phyloP scores from a whole-genome alignment of 2,113 vertebrate genomes.

The Colossoma macropomum region DNA sequence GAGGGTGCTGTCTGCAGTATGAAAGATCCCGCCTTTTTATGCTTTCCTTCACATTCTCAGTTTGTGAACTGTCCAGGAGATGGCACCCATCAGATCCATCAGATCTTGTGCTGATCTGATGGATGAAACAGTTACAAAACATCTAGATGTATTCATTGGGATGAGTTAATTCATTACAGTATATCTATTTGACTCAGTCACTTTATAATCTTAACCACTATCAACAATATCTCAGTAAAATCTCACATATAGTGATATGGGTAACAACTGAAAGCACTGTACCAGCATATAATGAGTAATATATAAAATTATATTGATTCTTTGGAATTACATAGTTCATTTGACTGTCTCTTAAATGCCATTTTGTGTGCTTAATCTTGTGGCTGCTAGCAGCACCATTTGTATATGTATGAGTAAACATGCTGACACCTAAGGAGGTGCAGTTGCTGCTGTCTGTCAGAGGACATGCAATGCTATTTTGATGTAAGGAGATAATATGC shows the following conservation, averaged over 20 bases:
- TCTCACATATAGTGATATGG: too few relatives aligned
- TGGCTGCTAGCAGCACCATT: slow-evolving; percentile 16
- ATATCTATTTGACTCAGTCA: background rate
- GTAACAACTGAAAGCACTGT: background rate
- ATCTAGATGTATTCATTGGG: background rate
- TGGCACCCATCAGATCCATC: background rate
- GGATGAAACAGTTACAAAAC: too few relatives aligned
- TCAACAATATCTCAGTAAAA: background rate
- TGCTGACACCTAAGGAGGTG: slow-evolving; percentile 53
- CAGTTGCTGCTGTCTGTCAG: slow-evolving; percentile 62
- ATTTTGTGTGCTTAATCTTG: background rate
- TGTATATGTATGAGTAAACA: slow-evolving; percentile 49
- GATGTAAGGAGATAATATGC: slow-evolving; percentile 35
- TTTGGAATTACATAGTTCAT: background rate
- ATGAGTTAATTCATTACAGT: background rate
- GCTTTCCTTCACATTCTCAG: background rate
- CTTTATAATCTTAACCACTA: too few relatives aligned
- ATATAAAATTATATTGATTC: background rate
- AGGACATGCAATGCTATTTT: slow-evolving; percentile 15
- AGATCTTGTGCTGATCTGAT: background rate
- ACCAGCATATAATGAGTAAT: background rate
- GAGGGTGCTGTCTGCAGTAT: slow-evolving; percentile 16
- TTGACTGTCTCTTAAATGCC: background rate
- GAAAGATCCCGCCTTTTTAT: background rate
- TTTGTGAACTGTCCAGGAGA: background rate